Base-by-base conservation (phyloP, 1,140 invertebrate species). In the Hyposmocoma kahamanoa region DNA sequence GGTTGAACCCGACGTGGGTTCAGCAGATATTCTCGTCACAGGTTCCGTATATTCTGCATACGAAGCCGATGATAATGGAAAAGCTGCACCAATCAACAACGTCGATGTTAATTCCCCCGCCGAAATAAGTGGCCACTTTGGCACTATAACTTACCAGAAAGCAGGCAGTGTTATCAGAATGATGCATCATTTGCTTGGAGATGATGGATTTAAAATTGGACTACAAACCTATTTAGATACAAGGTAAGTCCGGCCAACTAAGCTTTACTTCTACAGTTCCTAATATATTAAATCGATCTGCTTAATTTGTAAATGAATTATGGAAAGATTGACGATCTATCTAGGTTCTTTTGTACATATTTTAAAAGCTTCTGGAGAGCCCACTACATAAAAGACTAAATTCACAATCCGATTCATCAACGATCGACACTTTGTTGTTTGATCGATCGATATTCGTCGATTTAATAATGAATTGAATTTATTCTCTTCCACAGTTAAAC, bases 101-200 rank as follows among this genome's bases (percentile, higher is more conserved):
- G 39, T 67, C 22, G 51, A 81, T 42, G 86, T 88, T 1, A 82
- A 86, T 47, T 88, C 88, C 1, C 88, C 89, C 3, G 74, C 74
- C 0, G 87, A 91, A 62, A 86, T 91, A 8, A 81, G 77, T 15
- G 79, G 68, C 11, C 89, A 89, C 64, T 92, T 91, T 58, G 88
- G 88, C 41, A 84, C 77, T 8, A 88, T 91, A 15, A 88, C 89
- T 0, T 92, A 92, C 50, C 88, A 88, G 47, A 92, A 92, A 74
- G 90, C 88, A 32, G 92, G 88, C 3, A 88, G 90, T 1, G 85
- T 96, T 5, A 90, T 96, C 11, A 82, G 93, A 38, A 96, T 96
- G 94, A 90, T 94, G 65, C 86, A 91, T 50, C 88, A 92, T 62
- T 88, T 92, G 30, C 76, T 95, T 15, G 91, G 92, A 3, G 77